phyloP scores from a whole-genome alignment of 1,140 invertebrate species.

The Panagrolaimus sp. region DNA sequence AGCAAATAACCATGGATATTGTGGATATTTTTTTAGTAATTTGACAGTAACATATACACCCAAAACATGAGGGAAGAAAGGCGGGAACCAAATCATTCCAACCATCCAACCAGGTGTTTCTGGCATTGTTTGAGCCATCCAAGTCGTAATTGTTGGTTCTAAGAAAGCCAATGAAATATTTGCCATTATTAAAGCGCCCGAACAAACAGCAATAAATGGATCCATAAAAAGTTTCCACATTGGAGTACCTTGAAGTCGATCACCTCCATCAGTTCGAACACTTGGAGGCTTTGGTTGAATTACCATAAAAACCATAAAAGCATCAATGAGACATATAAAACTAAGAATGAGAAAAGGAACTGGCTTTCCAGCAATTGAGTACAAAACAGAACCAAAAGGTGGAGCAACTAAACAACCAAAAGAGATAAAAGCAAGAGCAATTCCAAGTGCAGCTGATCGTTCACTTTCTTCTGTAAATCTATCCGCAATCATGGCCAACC shows the following conservation, averaged over 20 bases:
- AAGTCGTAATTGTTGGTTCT: slow-evolving; percentile 94
- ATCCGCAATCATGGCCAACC: slow-evolving; percentile 98
- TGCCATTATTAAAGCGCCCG: slow-evolving; percentile 95
- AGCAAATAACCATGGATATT: slow-evolving; percentile 93
- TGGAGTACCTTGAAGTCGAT: slow-evolving; percentile 37
- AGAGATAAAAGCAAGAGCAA: slow-evolving; percentile 95
- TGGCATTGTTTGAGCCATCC: slow-evolving; percentile 91
- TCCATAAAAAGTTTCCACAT: slow-evolving; percentile 75
- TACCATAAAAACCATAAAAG: slow-evolving; percentile 85
- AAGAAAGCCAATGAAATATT: slow-evolving; percentile 96
- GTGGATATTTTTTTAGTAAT: slow-evolving; percentile 84
- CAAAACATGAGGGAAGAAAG: slow-evolving; percentile 94
- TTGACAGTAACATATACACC: slow-evolving; percentile 93
- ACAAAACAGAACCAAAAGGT: slow-evolving; percentile 94
- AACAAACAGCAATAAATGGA: slow-evolving; percentile 91
- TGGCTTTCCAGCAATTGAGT: slow-evolving; percentile 94
- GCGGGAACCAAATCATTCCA: slow-evolving; percentile 97
- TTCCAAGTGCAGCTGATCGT: slow-evolving; percentile 87
- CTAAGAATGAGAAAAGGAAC: slow-evolving; percentile 93
- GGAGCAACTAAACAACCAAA: slow-evolving; percentile 98
- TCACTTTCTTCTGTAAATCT: slow-evolving; percentile 92
- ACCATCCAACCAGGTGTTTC: slow-evolving; percentile 90
- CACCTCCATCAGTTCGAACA: slow-evolving; percentile 36
- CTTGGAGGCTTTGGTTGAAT: slow-evolving; percentile 76
- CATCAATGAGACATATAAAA: slow-evolving; percentile 85